Percentiles rank a stretch among this genome's conserved stretches.
These are phyloP conservation scores for Trichogramma pretiosum DNA, from an alignment of 1,140 invertebrate species.

Conservation along the genomic window DNA sequence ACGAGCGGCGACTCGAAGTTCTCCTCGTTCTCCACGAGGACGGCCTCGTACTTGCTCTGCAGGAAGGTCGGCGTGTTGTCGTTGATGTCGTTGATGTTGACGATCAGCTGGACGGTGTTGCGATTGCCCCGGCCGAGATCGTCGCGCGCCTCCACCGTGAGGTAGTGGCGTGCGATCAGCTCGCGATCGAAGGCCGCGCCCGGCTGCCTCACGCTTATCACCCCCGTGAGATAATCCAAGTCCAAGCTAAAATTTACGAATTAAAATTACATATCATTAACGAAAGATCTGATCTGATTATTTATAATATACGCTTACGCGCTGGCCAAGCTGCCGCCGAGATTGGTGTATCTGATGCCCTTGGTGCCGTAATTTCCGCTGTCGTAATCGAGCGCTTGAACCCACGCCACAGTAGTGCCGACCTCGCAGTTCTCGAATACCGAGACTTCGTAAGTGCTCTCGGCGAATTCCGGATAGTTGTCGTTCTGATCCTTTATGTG, in stretches of 20 bases:
- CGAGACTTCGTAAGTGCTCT: constrained; percentile 66
- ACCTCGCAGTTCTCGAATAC: constrained; percentile 74
- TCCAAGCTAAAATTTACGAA: constrained; percentile 52
- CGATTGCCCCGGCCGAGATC: constrained; percentile 76
- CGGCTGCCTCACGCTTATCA: constrained; percentile 69
- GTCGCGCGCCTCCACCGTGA: constrained; percentile 87
- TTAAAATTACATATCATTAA: background rate
- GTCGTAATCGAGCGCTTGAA: constrained; percentile 76
- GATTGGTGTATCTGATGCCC: constrained; percentile 78
- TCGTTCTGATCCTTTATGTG: constrained; percentile 87
- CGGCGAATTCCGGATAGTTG: constrained; percentile 83
- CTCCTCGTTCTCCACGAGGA: constrained; percentile 69
- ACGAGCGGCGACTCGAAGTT: constrained; percentile 69
- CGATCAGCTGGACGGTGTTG: constrained; percentile 77
- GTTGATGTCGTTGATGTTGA: constrained; percentile 82
- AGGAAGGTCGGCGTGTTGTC: constrained; percentile 78
- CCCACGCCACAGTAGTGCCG: constrained; percentile 73
- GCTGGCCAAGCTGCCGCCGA: constrained; percentile 72
- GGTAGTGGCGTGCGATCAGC: constrained; percentile 72
- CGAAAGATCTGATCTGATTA: constrained; percentile 1
- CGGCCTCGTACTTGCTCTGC: constrained; percentile 73
- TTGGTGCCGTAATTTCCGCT: constrained; percentile 76
- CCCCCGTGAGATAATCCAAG: constrained; percentile 71
- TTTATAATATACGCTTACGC: constrained; percentile 60
- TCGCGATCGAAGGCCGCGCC: constrained; percentile 80